Conservation (phyloP, 1,140 invertebrate species). For the Tetramorium alpestre region DNA sequence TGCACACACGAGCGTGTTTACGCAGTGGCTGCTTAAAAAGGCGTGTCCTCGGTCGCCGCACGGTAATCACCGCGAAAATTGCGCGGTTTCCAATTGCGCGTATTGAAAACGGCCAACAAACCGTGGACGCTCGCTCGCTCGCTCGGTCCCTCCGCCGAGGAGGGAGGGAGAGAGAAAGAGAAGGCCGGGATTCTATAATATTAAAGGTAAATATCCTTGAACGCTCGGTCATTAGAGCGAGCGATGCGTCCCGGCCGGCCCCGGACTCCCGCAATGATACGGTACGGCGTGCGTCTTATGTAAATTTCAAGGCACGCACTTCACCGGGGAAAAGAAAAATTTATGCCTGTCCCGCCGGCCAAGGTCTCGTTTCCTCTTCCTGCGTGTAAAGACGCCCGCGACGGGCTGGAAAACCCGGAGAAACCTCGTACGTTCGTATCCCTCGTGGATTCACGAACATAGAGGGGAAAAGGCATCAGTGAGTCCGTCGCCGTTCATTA, state of each 20-base stretch:
- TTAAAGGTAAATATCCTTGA: conserved; percentile 84
- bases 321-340: conserved; percentile 77
- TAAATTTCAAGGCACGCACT: conserved; percentile 82
- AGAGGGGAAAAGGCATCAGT: neutral
- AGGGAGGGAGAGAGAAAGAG: neutral
- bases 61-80: conserved; percentile 65
- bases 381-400: conserved; percentile 42
- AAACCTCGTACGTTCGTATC: neutral
- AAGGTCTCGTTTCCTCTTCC: conserved; percentile 76
- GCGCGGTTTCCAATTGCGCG: conserved; percentile 69
- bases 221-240: conserved; percentile 81
- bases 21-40: conserved; percentile 59
- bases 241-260: conserved; percentile 75
- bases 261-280: conserved; percentile 76
- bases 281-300: conserved; percentile 79
- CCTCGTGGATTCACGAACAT: neutral
- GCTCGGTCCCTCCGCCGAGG: neutral
- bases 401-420: conserved; percentile 10
- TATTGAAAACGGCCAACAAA: conserved; percentile 69
- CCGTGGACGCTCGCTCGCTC: conserved; percentile 55
- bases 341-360: conserved; percentile 77
- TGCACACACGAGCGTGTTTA: conserved; percentile 51
- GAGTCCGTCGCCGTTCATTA: conserved; percentile 10
- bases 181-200: conserved; percentile 78
- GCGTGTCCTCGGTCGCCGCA: conserved; percentile 51